phyloP scores from a whole-genome alignment of 2,797 vertebrate genomes.

The Acipenser transmontanus region DNA sequence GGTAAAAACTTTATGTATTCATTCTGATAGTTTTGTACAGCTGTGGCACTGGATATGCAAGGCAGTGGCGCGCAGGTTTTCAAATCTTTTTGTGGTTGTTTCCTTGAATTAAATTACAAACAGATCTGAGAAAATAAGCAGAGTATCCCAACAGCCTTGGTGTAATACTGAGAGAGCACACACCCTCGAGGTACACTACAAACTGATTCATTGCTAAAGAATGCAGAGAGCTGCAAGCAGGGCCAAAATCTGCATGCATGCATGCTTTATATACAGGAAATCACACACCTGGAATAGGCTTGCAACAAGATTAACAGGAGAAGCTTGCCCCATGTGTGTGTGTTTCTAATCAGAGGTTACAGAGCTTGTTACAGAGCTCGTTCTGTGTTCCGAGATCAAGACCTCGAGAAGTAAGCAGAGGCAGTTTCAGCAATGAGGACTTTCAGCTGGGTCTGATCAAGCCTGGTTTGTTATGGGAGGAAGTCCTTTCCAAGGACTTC shows the following conservation, averaged over 20 bases:
- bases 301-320: conserved; percentile 3
- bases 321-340: conserved; percentile 9
- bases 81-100: no score
- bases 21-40: no score
- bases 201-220: not conserved
- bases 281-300: not conserved
- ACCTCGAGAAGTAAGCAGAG: not conserved
- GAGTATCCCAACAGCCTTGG: not conserved
- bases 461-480: no score
- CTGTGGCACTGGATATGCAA: no score
- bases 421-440: conserved; percentile 9
- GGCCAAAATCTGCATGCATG: not conserved
- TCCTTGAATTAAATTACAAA: no score
- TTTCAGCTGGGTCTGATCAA: conserved; percentile 9
- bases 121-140: not conserved
- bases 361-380: not conserved
- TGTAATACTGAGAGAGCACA: no score
- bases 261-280: no score
- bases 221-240: not conserved
- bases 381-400: not conserved
- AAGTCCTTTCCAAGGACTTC: no score
- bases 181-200: not conserved
- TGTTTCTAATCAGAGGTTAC: conserved; percentile 12
- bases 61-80: no score
- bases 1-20: no score